Evolutionary conservation across 2,797 vertebrate genomes (phyloP).

Genomic region (Chaetodon trifasciatus): DNA sequence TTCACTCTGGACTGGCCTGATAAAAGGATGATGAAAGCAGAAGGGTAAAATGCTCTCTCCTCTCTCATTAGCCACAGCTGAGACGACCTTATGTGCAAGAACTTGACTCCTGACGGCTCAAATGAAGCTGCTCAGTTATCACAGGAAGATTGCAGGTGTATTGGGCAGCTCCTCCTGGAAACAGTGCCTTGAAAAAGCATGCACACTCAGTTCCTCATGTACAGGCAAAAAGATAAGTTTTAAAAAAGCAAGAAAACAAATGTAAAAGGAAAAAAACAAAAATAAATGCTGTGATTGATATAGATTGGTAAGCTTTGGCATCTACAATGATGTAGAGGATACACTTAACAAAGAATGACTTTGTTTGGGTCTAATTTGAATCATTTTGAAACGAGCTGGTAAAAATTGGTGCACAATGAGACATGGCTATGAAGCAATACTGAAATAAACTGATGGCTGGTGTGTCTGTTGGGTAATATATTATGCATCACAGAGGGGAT

Average conservation of each 20-base stretch:
- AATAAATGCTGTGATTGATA: neutral
- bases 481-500: constrained; percentile 54
- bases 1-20: neutral
- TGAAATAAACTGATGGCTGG: constrained; percentile 5
- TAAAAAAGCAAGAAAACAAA: neutral
- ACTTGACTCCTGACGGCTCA: neutral
- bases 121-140: constrained; percentile 1
- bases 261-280: neutral
- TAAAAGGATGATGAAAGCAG: constrained; percentile 20
- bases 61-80: constrained; percentile 7
- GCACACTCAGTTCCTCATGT: neutral
- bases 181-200: neutral
- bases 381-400: neutral
- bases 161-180: neutral
- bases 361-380: neutral
- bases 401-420: neutral
- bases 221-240: neutral
- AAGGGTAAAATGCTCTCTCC: neutral
- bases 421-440: constrained; percentile 2
- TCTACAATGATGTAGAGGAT: neutral
- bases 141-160: neutral
- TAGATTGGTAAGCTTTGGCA: neutral
- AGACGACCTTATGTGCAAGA: constrained; percentile 8
- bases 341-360: neutral
- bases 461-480: constrained; percentile 49